Evolutionary conservation across 2,797 vertebrate genomes (phyloP), one percentile per base, ranked within the genome.

Genomic region (Orestias chungarensis): DNA sequence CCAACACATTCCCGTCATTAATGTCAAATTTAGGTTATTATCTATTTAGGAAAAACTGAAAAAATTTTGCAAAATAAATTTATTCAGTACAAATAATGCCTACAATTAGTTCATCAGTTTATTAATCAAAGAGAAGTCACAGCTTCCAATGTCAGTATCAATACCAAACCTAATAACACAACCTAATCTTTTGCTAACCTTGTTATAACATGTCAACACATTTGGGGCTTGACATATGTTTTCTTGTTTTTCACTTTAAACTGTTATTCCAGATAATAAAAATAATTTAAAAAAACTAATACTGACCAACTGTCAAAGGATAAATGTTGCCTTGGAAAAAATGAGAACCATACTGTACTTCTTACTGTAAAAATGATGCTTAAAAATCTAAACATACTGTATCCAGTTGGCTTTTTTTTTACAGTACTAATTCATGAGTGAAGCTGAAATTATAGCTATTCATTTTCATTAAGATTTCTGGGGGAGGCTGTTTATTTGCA

Each of bases 71-170:
- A 69, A 31, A 68, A 43, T 9, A 68, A 29, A 44, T 25, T 64
- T 4, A 46, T 6, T 64, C 35, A 27, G 15, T 65, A 31, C 12
- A 29, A 29, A 35, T 23, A 73, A 74, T 68, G 46, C 61, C 23
- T 64, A 66, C 20, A 55, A 29, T 72, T 9, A 12, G 25, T 74
- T 78, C 70, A 62, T 78, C 29, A 70, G 46, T 57, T 83, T 59
- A 82, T 73, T 80, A 52, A 81, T 82, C 69, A 20, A n/a, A 23
- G 40, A 71, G 65, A 55, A 74, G n/a, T 20, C 42, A 27, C 66
- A 64, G 49, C 29, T 33, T 66, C 71, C 44, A 52, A 69, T 40
- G 33, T 66, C 23, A 68, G 46, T 82, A 65, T 84, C 75, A 59
- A 76, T 77, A 69, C 17, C 2, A 10, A 46, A 54, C 46, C 52